Evolutionary conservation across 2,797 vertebrate genomes (phyloP), one percentile per base, ranked within the genome.

Genomic region (Pseudomugil gertrudae): DNA sequence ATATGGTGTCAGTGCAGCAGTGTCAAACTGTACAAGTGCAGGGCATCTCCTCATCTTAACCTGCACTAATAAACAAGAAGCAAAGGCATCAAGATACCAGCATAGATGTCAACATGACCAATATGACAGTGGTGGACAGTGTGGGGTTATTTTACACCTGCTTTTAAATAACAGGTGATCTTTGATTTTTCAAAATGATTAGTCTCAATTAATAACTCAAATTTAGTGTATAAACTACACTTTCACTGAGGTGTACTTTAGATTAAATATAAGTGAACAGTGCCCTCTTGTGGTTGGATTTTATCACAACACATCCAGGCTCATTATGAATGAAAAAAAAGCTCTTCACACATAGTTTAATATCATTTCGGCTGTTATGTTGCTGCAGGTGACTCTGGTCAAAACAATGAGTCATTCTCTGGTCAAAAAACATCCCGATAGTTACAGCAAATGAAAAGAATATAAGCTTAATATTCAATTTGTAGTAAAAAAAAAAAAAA

Each of bases 271-370:
- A n/a, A 52, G 3, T 11, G 56, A 59, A 78, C 60, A 58, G 67
- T 2, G 45, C 67, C 45, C 60, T 53, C 83, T 66, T 19, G 68
- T 88, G 86, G 78, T 55, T 8, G 13, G 14, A n/a, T n/a, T n/a
- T n/a, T 4, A 23, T 23, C 21, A 23, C n/a, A 2, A 35, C 6
- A 0, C 9, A 26, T 47, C 45, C 24, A 61, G 24, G 23, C 48
- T 26, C 47, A 33, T 60, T n/a, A 48, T 8, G 10, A 13, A 26
- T 6, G 10, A 50, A 11, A 26, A 51, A 51, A 43, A 43, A 43
- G 26, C 8, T 6, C 48, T 15, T 26, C 13, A 15, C 2, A 17
- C 48, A 27, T 19, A 0, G 23, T 69, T 30, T 30, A 8, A 61
- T 30, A 38, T 24, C 32, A 47, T 1, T 2, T 2, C 57, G 33